phyloP scores from a whole-genome alignment of 64 coral and sea anemone genomes.

The Trachythela sp. region DNA sequence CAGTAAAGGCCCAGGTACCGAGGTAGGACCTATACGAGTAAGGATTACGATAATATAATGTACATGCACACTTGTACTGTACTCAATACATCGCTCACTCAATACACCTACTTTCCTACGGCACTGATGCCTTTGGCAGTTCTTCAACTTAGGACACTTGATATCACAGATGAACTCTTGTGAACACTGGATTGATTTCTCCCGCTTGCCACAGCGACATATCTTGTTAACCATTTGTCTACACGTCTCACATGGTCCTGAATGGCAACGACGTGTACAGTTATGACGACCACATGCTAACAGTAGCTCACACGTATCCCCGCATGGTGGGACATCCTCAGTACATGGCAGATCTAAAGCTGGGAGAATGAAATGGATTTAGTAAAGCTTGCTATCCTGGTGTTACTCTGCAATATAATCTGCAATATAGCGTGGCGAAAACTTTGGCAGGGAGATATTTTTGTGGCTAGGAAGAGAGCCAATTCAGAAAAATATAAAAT shows the following conservation, averaged over 20 bases:
- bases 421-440: no score
- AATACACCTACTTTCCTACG: slow-evolving; percentile 69
- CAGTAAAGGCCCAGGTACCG: no score
- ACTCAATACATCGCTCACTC: no score
- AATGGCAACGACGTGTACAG: slow-evolving; percentile 81
- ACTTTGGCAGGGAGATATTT: no score
- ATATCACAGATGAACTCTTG: slow-evolving; percentile 75
- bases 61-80: no score
- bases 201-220: slow-evolving; percentile 82
- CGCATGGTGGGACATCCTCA: slow-evolving; percentile 82
- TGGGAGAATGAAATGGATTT: neutral
- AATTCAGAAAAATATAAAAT: no score
- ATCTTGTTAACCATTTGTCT: slow-evolving; percentile 74
- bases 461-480: no score
- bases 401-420: no score
- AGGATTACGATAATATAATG: no score
- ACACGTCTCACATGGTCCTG: slow-evolving; percentile 80
- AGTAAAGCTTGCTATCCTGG: no score
- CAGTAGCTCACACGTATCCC: slow-evolving; percentile 72
- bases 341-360: slow-evolving; percentile 67
- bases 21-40: no score
- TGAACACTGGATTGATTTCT: slow-evolving; percentile 75
- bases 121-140: slow-evolving; percentile 77
- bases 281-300: slow-evolving; percentile 76
- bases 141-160: slow-evolving; percentile 75